Percentiles rank a stretch among this genome's conserved stretches.
Evolutionary conservation across 2,797 vertebrate genomes (phyloP).

Genomic region (Sardinella longiceps): DNA sequence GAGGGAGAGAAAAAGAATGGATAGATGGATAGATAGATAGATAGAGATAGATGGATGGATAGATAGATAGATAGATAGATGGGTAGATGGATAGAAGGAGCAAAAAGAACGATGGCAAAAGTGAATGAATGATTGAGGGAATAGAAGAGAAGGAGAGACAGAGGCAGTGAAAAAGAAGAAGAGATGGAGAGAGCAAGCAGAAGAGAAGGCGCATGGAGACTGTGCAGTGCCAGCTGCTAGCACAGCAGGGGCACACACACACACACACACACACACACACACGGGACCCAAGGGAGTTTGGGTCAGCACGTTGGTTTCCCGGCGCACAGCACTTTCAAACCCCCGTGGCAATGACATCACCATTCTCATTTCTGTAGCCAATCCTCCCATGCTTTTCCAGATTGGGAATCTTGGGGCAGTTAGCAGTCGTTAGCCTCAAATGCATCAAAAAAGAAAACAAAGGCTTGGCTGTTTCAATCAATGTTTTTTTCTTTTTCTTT

Average conservation of each 20-base stretch:
- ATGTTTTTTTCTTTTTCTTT: slow-evolving; percentile 41
- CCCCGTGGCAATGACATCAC: slow-evolving; percentile 13
- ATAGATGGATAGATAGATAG: not conserved
- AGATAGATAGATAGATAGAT: slow-evolving; percentile 56
- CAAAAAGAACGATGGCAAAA: no score
- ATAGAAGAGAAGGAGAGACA: not conserved
- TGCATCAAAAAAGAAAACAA: not conserved
- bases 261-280: slow-evolving; percentile 6
- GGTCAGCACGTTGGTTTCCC: slow-evolving; percentile 1
- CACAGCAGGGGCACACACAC: not conserved
- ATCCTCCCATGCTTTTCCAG: not conserved
- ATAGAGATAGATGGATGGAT: not conserved
- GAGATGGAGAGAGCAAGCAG: slow-evolving; percentile 36
- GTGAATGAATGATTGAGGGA: no score
- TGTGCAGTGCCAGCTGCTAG: not conserved
- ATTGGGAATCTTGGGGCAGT: not conserved
- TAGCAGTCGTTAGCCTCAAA: not conserved
- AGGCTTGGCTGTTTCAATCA: not conserved
- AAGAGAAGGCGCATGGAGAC: not conserved
- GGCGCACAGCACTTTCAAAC: slow-evolving; percentile 14
- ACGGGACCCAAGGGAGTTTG: slow-evolving; percentile 9
- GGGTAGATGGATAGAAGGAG: slow-evolving; percentile 43
- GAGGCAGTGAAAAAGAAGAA: slow-evolving; percentile 55
- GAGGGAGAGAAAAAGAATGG: slow-evolving; percentile 40
- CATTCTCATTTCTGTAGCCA: not conserved